A percentile compares a stretch with the other conserved stretches of the same genome.
phyloP scores from a whole-genome alignment of 2,888 invertebrate species.

The Abrostola tripartita region DNA sequence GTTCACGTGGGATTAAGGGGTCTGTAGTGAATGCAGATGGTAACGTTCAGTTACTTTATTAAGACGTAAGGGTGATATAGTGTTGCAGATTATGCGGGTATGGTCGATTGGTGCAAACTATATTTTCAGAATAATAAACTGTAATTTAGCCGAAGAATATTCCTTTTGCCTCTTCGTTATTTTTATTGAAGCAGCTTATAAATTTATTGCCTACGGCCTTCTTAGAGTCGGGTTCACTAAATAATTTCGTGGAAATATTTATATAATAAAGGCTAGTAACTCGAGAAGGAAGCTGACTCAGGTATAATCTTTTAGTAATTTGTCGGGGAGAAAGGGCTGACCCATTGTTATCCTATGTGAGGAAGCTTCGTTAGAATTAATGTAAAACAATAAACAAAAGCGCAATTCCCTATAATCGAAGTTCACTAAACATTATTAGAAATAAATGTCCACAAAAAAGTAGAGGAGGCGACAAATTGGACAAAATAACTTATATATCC shows the following conservation, averaged over 20 bases:
- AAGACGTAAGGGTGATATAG: neutral
- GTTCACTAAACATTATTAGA: neutral
- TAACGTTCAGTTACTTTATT: neutral
- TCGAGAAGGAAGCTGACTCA: neutral
- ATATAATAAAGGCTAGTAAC: neutral
- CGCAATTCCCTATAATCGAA: neutral
- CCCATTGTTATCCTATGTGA: too few species aligned
- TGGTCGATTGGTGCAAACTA: neutral
- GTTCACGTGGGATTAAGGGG: slow-evolving; percentile 37
- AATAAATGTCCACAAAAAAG: neutral
- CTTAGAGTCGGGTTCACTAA: neutral
- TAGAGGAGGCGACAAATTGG: neutral
- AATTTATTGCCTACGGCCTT: too few species aligned
- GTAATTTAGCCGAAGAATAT: neutral
- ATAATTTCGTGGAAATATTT: neutral
- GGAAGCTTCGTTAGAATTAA: too few species aligned
- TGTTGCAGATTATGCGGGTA: neutral
- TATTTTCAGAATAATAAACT: neutral
- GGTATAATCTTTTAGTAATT: neutral
- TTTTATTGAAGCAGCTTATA: neutral
- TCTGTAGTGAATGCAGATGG: slow-evolving; percentile 38
- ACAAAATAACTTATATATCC: slow-evolving; percentile 6
- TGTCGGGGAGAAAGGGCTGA: too few species aligned
- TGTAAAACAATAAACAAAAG: neutral
- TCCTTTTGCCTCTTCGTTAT: neutral